phyloP scores from a whole-genome alignment of 2,888 invertebrate species.

The Coleophora deauratella region DNA sequence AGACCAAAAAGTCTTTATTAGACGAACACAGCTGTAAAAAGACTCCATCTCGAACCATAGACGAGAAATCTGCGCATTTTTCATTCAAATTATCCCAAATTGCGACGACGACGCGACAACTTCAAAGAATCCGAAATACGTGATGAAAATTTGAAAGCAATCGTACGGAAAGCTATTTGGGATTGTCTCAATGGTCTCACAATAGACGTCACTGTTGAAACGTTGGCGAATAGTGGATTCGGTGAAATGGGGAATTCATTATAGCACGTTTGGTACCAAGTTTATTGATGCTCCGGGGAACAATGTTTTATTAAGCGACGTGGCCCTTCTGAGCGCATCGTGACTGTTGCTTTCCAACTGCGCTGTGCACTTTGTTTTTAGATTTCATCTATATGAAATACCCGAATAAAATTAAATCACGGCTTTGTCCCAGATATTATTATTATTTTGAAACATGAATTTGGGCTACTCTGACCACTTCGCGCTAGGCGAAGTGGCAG shows the following conservation, averaged over 20 bases:
- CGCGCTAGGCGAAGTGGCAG: too few species aligned
- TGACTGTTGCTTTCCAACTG: too few species aligned
- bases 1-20: too few species aligned
- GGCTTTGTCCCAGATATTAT: too few species aligned
- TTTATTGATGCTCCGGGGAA: neutral
- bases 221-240: conserved; percentile 8
- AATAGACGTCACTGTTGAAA: neutral
- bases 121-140: conserved; percentile 34
- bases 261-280: neutral
- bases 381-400: too few species aligned
- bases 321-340: too few species aligned
- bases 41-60: too few species aligned
- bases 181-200: conserved; percentile 15
- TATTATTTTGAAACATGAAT: too few species aligned
- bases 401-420: too few species aligned
- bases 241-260: conserved; percentile 2
- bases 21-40: too few species aligned
- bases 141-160: conserved; percentile 38
- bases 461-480: too few species aligned
- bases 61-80: conserved; percentile 10
- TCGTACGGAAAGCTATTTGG: conserved; percentile 30
- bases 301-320: neutral
- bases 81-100: conserved; percentile 44
- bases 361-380: too few species aligned
- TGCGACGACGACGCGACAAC: conserved; percentile 31